Conservation (phyloP, 1,140 invertebrate genomes). For the Parapsyche elsis region DNA sequence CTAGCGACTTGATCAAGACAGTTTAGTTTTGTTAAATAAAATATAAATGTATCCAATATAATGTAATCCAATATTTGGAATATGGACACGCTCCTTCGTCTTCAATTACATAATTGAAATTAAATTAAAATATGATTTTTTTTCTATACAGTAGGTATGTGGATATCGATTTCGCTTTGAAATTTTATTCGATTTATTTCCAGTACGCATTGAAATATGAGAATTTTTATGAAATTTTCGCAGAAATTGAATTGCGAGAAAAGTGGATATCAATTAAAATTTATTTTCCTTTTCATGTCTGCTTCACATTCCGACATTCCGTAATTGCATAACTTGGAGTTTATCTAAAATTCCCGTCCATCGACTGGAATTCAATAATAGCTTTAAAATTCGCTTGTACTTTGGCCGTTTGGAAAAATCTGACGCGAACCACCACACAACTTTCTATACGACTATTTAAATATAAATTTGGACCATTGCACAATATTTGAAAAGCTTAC, state of each 20-base stretch:
- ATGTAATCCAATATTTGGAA: too few species aligned
- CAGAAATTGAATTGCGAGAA: background rate
- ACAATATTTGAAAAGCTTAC: background rate
- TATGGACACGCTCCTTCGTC: too few species aligned
- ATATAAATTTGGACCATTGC: background rate
- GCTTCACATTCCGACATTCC: conserved; percentile 2
- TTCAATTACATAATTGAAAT: too few species aligned
- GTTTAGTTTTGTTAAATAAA: too few species aligned
- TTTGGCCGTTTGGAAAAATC: too few species aligned
- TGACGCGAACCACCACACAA: too few species aligned
- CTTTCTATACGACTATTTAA: background rate
- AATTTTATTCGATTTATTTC: background rate
- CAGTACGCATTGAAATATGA: background rate
- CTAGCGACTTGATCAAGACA: too few species aligned
- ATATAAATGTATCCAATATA: too few species aligned
- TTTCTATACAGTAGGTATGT: too few species aligned
- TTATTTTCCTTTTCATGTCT: conserved; percentile 1
- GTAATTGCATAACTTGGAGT: conserved; percentile 22
- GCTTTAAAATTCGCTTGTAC: background rate
- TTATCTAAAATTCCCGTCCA: conserved; percentile 16
- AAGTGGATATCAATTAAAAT: conserved; percentile 3
- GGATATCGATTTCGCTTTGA: too few species aligned
- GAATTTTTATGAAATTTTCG: too few species aligned
- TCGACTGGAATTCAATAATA: conserved; percentile 14
- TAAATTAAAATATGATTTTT: too few species aligned